Evolutionary conservation across 2,888 invertebrate genomes (phyloP).

Genomic region (Andrena bucephala): DNA sequence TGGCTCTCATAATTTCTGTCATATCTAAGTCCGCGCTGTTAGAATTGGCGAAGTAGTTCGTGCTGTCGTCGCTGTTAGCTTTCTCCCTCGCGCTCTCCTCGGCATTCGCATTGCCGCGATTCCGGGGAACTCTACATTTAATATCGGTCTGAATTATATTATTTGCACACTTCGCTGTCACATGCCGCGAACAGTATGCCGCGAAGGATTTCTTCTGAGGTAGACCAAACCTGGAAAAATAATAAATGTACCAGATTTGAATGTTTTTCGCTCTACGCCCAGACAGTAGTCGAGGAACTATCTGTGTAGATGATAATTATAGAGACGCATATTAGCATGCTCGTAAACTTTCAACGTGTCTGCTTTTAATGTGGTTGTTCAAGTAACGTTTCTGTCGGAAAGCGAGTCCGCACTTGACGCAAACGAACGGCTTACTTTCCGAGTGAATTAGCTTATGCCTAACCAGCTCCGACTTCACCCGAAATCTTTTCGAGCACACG

Average conservation of each 20-base stretch:
- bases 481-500: conserved; percentile 86
- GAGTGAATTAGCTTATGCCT: conserved; percentile 87
- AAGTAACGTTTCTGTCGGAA: conserved; percentile 87
- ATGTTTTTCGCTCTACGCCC: conserved; percentile 19
- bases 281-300: conserved; percentile 15
- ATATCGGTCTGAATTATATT: conserved; percentile 28
- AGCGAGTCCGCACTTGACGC: conserved; percentile 84
- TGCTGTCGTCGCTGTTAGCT: neutral
- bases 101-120: neutral
- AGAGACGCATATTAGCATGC: conserved; percentile 59
- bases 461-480: conserved; percentile 87
- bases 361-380: conserved; percentile 86
- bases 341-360: conserved; percentile 79
- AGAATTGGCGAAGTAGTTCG: conserved; percentile 6
- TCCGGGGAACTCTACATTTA: conserved; percentile 19
- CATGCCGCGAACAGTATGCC: conserved; percentile 50
- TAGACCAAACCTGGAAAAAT: conserved; percentile 75
- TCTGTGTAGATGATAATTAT: conserved; percentile 26
- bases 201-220: conserved; percentile 63
- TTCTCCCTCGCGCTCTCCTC: neutral
- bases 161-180: conserved; percentile 41
- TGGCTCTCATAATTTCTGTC: neutral
- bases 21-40: neutral
- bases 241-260: conserved; percentile 70
- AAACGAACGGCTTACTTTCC: conserved; percentile 86